These are phyloP conservation scores for Zoanthus sansibaricus DNA, from an alignment of 92 coral and sea anemone species.

Conservation along the genomic window DNA sequence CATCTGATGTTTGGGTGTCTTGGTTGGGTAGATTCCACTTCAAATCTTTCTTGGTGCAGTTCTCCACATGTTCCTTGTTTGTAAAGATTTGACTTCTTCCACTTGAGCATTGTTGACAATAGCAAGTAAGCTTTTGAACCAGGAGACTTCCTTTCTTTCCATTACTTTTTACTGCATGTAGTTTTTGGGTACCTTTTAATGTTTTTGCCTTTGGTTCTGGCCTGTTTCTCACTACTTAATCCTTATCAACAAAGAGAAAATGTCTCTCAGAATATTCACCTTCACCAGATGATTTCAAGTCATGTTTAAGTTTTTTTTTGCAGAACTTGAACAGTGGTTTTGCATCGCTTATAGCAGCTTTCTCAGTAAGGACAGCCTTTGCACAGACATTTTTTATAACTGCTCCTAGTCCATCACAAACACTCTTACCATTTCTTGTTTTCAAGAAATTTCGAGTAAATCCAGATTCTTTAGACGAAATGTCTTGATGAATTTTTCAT, in stretches of 20 bases:
- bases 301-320: slow-evolving; percentile 30
- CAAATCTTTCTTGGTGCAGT: slow-evolving; percentile 31
- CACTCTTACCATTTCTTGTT: slow-evolving; percentile 48
- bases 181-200: slow-evolving; percentile 31
- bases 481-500: background rate
- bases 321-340: slow-evolving; percentile 26
- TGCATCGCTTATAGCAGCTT: slow-evolving; percentile 49
- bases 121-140: slow-evolving; percentile 22
- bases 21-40: slow-evolving; percentile 13
- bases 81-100: background rate
- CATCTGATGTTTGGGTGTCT: slow-evolving; percentile 12
- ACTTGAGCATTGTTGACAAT: slow-evolving; percentile 13
- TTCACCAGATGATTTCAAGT: slow-evolving; percentile 26
- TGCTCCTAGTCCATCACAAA: slow-evolving; percentile 46
- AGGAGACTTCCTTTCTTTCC: slow-evolving; percentile 36
- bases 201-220: slow-evolving; percentile 45
- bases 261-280: slow-evolving; percentile 34
- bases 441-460: slow-evolving; percentile 34
- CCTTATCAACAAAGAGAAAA: slow-evolving; percentile 39
- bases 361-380: slow-evolving; percentile 39
- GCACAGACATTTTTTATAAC: slow-evolving; percentile 41
- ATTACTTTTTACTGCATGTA: background rate
- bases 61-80: slow-evolving; percentile 38
- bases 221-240: slow-evolving; percentile 34
- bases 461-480: slow-evolving; percentile 28